Evolutionary conservation across 2,113 vertebrate genomes (phyloP).

Genomic region (Arizona elegans): DNA sequence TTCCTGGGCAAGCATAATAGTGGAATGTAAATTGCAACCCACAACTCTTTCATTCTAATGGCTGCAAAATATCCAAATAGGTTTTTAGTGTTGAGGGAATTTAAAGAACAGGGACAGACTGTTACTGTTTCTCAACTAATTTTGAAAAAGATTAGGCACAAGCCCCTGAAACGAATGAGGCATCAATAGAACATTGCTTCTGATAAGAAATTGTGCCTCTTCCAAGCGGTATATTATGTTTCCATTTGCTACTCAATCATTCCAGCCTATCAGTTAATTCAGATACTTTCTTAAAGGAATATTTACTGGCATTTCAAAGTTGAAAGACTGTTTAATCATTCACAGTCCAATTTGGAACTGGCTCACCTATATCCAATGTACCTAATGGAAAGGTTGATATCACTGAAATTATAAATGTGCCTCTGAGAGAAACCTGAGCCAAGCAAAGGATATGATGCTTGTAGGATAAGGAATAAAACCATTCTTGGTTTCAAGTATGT

Average conservation of each 20-base stretch:
- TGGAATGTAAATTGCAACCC: constrained; percentile 6
- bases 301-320: neutral
- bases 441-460: neutral
- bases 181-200: neutral
- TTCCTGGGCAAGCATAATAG: neutral
- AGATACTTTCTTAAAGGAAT: neutral
- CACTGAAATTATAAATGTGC: neutral
- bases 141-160: neutral
- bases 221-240: neutral
- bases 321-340: neutral
- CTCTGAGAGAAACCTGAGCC: neutral
- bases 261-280: neutral
- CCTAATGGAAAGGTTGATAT: neutral
- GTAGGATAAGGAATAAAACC: neutral
- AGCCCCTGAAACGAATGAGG: neutral
- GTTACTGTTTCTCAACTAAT: neutral
- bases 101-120: neutral
- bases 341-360: neutral
- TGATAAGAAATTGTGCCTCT: neutral
- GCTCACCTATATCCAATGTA: neutral
- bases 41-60: neutral
- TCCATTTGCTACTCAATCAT: neutral
- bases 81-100: neutral
- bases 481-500: neutral
- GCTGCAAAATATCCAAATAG: neutral